Percentiles rank a stretch among this genome's conserved stretches.
phyloP scores from a whole-genome alignment of 2,888 invertebrate species.

The Ophraella communa region DNA sequence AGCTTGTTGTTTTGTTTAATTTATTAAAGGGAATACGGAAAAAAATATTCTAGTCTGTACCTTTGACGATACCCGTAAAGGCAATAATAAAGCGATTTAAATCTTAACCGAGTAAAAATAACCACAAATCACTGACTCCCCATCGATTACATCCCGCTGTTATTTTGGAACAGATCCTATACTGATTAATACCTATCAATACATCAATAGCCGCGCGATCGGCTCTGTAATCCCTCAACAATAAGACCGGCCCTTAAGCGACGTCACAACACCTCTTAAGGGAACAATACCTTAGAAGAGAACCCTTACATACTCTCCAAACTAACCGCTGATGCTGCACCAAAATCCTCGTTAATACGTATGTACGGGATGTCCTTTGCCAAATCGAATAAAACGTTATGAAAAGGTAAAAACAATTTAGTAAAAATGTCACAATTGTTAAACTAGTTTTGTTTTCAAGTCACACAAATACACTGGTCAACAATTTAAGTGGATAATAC shows the following conservation, averaged over 20 bases:
- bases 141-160: conserved; percentile 15
- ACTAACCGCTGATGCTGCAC: conserved; percentile 53
- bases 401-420: too few species aligned
- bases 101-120: neutral
- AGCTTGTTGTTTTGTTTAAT: too few species aligned
- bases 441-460: too few species aligned
- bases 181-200: conserved; percentile 49
- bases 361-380: conserved; percentile 4
- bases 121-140: conserved; percentile 24
- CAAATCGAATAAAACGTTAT: neutral
- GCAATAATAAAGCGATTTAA: neutral
- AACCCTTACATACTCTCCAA: conserved; percentile 44
- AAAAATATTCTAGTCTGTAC: too few species aligned
- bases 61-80: neutral
- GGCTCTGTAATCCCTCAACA: conserved; percentile 51
- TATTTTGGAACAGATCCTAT: conserved; percentile 25
- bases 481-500: too few species aligned
- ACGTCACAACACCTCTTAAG: conserved; percentile 58
- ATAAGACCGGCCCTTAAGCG: conserved; percentile 47
- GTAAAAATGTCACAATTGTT: too few species aligned
- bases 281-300: conserved; percentile 49
- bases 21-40: too few species aligned
- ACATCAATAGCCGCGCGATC: conserved; percentile 53
- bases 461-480: too few species aligned
- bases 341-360: conserved; percentile 53